Percentiles rank a stretch among this genome's conserved stretches.
These are phyloP conservation scores for Imbricaverruca yamaguchii DNA, from an alignment of 2,888 invertebrate species.

Conservation along the genomic window DNA sequence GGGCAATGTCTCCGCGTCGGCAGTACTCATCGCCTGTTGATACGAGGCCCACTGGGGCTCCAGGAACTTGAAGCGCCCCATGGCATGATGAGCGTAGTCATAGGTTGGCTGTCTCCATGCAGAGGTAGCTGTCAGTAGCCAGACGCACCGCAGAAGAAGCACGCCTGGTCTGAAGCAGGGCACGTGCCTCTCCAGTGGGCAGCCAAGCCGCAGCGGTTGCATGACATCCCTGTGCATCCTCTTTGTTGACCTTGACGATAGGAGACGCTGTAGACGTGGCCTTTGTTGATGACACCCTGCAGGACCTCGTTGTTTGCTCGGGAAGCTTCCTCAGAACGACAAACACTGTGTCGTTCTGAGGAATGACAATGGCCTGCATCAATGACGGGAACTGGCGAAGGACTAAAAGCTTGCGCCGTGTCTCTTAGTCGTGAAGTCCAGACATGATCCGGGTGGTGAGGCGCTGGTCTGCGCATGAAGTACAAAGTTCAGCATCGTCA, in stretches of 20 bases:
- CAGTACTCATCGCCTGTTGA: conserved; percentile 24
- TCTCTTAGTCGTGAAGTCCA: background rate
- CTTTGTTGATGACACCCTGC: background rate
- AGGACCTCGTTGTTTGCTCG: background rate
- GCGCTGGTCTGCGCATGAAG: background rate
- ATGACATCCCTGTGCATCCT: no score
- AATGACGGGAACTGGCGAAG: background rate
- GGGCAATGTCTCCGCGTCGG: conserved; percentile 21
- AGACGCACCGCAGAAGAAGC: no score
- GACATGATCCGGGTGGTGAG: background rate
- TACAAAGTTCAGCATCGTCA: conserved; percentile 1
- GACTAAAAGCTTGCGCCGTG: background rate
- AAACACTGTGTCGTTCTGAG: no score
- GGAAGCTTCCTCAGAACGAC: background rate
- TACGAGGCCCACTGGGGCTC: no score
- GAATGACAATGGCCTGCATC: background rate
- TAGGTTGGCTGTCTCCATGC: background rate
- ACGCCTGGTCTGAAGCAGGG: no score
- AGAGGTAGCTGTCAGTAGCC: background rate
- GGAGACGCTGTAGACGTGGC: background rate
- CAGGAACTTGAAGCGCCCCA: conserved; percentile 19
- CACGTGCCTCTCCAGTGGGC: no score
- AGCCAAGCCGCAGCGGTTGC: no score
- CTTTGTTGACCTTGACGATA: background rate
- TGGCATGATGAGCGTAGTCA: conserved; percentile 18